A percentile compares a stretch with the other conserved stretches of the same genome.
phyloP scores from a whole-genome alignment of 2,888 invertebrate genomes.

The Zaprionus obscuricornis region DNA sequence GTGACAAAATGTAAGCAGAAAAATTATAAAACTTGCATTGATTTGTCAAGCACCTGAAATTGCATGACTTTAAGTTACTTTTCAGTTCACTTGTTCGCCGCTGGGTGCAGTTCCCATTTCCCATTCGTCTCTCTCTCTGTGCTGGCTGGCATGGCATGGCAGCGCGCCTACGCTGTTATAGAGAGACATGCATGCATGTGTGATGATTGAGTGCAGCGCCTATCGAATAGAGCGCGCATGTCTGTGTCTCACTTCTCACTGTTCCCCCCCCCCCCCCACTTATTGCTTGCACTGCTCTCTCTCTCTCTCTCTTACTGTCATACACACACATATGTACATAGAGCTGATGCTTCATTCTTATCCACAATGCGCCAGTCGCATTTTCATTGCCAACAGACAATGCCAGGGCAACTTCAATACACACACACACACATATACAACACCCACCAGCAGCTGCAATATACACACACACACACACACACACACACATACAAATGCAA shows the following conservation, averaged over 20 bases:
- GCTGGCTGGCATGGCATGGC: neutral
- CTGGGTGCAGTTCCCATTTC: too few species aligned
- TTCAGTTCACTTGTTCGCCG: too few species aligned
- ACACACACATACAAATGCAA: slow-evolving; percentile 17
- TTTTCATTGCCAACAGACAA: slow-evolving; percentile 80
- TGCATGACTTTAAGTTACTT: neutral
- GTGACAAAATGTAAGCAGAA: neutral
- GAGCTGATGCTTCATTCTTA: slow-evolving; percentile 8
- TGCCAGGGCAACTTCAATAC: slow-evolving; percentile 67
- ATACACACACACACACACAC: slow-evolving; percentile 12
- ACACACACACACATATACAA: slow-evolving; percentile 31
- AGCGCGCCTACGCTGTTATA: slow-evolving; percentile 45
- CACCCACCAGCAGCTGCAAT: slow-evolving; percentile 47
- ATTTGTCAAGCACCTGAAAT: too few species aligned
- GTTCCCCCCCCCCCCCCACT: neutral
- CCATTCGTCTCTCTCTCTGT: neutral
- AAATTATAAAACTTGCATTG: neutral
- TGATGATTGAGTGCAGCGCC: slow-evolving; percentile 23
- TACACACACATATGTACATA: too few species aligned
- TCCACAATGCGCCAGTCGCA: slow-evolving; percentile 39
- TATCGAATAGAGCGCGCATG: slow-evolving; percentile 65
- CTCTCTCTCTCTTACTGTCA: neutral
- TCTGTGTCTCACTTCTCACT: slow-evolving; percentile 33
- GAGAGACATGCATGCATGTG: slow-evolving; percentile 2
- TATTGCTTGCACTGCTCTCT: too few species aligned